A percentile compares a stretch with the other conserved stretches of the same genome.
Evolutionary conservation across 2,797 vertebrate genomes (phyloP).

Genomic region (Argyrosomus regius): DNA sequence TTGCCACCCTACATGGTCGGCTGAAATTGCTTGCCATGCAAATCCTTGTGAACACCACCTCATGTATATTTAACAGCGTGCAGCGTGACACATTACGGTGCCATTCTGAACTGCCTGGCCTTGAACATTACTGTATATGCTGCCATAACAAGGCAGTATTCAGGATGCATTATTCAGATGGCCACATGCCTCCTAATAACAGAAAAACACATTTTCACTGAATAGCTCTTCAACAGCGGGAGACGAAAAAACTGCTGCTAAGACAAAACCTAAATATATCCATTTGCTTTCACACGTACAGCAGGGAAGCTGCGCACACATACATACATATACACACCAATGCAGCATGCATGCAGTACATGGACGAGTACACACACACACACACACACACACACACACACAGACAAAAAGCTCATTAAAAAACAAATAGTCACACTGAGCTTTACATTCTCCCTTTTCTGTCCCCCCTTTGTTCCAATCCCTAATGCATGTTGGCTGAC

Average conservation of each 20-base stretch:
- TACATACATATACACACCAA: background rate
- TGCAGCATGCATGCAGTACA: slow-evolving; percentile 30
- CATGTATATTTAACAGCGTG: slow-evolving; percentile 76
- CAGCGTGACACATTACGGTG: slow-evolving; percentile 40
- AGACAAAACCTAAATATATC: slow-evolving; percentile 70
- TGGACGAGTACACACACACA: slow-evolving; percentile 3
- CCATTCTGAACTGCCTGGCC: slow-evolving; percentile 41
- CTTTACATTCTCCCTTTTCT: slow-evolving; percentile 21
- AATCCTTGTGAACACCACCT: slow-evolving; percentile 43
- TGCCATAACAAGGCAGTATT: slow-evolving; percentile 45
- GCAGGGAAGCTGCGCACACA: slow-evolving; percentile 16
- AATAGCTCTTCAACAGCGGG: slow-evolving; percentile 53
- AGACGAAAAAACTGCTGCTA: slow-evolving; percentile 62
- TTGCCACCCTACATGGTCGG: too few relatives aligned
- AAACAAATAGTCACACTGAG: slow-evolving; percentile 51
- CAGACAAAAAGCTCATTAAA: slow-evolving; percentile 49
- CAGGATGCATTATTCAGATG: slow-evolving; percentile 77
- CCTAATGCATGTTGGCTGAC: slow-evolving; percentile 13
- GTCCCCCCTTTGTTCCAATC: slow-evolving; percentile 30
- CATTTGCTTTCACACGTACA: slow-evolving; percentile 49
- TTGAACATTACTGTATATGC: slow-evolving; percentile 52
- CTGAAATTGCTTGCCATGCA: slow-evolving; percentile 38
- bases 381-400: background rate
- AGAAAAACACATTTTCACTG: slow-evolving; percentile 61
- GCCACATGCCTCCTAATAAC: slow-evolving; percentile 66